phyloP scores from a whole-genome alignment of 2,797 vertebrate species.

The Falco concolor region DNA sequence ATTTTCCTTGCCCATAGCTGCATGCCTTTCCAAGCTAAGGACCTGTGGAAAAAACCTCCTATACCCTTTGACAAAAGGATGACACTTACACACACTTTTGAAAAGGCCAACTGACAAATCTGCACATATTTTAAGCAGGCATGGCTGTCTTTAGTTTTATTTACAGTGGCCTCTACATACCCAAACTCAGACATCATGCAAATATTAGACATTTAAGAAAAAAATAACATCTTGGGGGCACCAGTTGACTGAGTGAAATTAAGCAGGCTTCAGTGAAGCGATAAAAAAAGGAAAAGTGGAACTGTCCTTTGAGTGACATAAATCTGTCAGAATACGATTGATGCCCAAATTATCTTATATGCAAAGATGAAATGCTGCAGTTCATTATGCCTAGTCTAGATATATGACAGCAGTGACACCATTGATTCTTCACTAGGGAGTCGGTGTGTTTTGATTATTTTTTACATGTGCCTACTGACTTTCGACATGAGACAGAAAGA shows the following conservation, averaged over 20 bases:
- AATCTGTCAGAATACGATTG: constrained; percentile 97
- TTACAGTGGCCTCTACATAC: constrained; percentile 80
- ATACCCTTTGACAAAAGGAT: constrained; percentile 67
- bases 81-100: constrained; percentile 69
- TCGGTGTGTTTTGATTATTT: constrained; percentile 95
- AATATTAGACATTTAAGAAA: constrained; percentile 96
- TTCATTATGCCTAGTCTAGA: constrained; percentile 93
- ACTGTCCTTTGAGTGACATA: constrained; percentile 99
- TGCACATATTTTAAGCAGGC: constrained; percentile 65
- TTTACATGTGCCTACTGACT: constrained; percentile 87
- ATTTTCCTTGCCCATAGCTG: constrained; percentile 79
- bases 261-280: constrained; percentile 99
- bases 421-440: constrained; percentile 92
- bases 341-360: constrained; percentile 99
- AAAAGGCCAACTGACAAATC: constrained; percentile 79
- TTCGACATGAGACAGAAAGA: constrained; percentile 88
- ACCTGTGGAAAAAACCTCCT: constrained; percentile 63
- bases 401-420: constrained; percentile 91
- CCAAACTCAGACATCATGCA: constrained; percentile 84
- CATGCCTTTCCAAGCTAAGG: constrained; percentile 81
- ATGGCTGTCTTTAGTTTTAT: constrained; percentile 81
- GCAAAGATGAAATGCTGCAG: constrained; percentile 96
- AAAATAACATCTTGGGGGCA: constrained; percentile 94
- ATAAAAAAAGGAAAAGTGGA: constrained; percentile 99
- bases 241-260: constrained; percentile 97